These are phyloP conservation scores for Drosophila repleta DNA, from an alignment of 1,140 invertebrate species.

Conservation along the genomic window DNA sequence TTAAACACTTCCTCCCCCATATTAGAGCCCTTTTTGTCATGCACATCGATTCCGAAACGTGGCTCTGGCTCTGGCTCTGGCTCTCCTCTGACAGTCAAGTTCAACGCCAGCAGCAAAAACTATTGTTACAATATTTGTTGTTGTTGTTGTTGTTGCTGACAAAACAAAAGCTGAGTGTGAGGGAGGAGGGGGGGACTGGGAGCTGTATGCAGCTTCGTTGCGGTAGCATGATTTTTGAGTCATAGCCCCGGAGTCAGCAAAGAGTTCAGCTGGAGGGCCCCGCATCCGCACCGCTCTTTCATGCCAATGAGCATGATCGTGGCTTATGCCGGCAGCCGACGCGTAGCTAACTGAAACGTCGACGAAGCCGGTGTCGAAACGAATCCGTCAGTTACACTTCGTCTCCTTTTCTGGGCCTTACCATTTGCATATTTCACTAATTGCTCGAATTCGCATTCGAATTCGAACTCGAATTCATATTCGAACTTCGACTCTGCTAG, in stretches of 20 bases:
- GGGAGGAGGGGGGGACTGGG: slow-evolving; percentile 6
- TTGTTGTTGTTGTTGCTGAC: slow-evolving; percentile 41
- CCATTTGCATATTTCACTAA: slow-evolving; percentile 48
- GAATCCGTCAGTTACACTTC: slow-evolving; percentile 72
- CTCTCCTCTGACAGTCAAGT: slow-evolving; percentile 68
- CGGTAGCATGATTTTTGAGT: slow-evolving; percentile 80
- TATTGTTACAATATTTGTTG: slow-evolving; percentile 59
- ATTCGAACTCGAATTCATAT: slow-evolving; percentile 5
- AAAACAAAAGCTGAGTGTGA: slow-evolving; percentile 54
- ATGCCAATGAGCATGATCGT: slow-evolving; percentile 55
- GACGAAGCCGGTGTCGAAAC: slow-evolving; percentile 51
- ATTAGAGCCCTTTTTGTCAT: slow-evolving; percentile 75
- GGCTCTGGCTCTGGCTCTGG: too few species aligned
- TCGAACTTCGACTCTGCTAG: slow-evolving; percentile 12
- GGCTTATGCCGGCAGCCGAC: slow-evolving; percentile 17
- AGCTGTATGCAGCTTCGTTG: slow-evolving; percentile 59
- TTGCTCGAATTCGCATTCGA: slow-evolving; percentile 22
- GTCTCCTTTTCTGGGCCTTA: slow-evolving; percentile 57
- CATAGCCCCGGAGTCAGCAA: slow-evolving; percentile 59
- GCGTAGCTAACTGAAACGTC: slow-evolving; percentile 39
- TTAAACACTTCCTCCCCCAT: slow-evolving; percentile 78
- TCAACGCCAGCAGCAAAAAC: slow-evolving; percentile 73
- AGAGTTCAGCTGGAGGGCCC: slow-evolving; percentile 48
- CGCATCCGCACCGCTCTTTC: slow-evolving; percentile 74
- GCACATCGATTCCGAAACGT: slow-evolving; percentile 76